Evolutionary conservation across 2,113 vertebrate species (phyloP), one percentile per base, ranked within the genome.

Genomic region (Psephotus haematonotus): DNA sequence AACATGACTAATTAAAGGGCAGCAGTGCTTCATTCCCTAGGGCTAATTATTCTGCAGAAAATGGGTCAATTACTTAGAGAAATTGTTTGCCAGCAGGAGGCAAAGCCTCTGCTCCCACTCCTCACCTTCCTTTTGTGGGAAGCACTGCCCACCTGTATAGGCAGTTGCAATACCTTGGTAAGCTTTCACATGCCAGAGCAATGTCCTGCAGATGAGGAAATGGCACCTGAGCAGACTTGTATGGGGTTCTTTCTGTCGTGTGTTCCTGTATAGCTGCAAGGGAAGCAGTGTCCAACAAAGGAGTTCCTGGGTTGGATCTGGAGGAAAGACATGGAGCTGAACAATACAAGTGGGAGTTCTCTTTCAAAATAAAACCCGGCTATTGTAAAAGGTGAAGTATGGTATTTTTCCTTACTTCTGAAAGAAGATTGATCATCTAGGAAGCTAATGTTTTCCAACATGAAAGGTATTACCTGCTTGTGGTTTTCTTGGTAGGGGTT

Each of bases 31-130:
- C 47, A 62, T 94, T 93, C 39, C 88, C 57, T 68, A n/a, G 35
- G 52, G 76, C 90, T 91, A 86, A 92, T 95, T 93, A 92, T 88
- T 89, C 77, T 85, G 25, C 68, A 76, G 91, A 96, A 97, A 96
- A 79, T 79, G 67, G 86, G 93, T 94, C 95, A 95, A 65, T 87
- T 85, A 93, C 76, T 77, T 67, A 53, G n/a, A 93, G 62, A 88
- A 86, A 90, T 59, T 92, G 86, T 89, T 95, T 93, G 86, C 77
- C 49, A 69, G 70, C 81, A 79, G 52, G 65, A 95, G 86, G 62
- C 60, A 44, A 86, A 96, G 22, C n/a, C 67, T 78, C 68, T n/a
- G 24, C 81, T 86, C 35, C 57, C 39, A 18, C 24, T 96, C 14
- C 16, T 84, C 50, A 64, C 17, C 52, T 72, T 41, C 28, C 13